Conservation (phyloP, 2,888 invertebrate genomes). For the Acleris emargana region DNA sequence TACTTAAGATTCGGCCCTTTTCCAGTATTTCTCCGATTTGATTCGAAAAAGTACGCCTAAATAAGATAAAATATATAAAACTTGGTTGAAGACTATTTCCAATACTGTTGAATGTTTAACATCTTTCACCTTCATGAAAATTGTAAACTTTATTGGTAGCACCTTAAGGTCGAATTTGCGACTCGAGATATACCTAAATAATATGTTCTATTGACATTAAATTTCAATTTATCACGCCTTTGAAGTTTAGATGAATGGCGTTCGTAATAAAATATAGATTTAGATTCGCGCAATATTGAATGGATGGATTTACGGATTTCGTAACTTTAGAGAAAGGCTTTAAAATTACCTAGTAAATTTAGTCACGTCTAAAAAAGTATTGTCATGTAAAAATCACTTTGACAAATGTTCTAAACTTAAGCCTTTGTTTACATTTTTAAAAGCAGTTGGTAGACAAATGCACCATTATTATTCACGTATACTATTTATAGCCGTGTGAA, state of each 20-base stretch:
- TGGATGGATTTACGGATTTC: slow-evolving; percentile 11
- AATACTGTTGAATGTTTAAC: not conserved
- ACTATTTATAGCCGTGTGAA: too few relatives aligned
- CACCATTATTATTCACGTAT: too few relatives aligned
- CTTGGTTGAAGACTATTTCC: not conserved
- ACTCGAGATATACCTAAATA: slow-evolving; percentile 3
- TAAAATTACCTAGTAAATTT: not conserved
- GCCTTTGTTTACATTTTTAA: too few relatives aligned
- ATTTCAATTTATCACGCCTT: slow-evolving; percentile 34
- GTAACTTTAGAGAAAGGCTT: not conserved
- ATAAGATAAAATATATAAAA: too few relatives aligned
- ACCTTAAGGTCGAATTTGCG: not conserved
- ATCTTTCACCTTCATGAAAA: too few relatives aligned
- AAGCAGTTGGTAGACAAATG: too few relatives aligned
- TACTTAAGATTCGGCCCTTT: too few relatives aligned
- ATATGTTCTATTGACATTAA: slow-evolving; percentile 29
- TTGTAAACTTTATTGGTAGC: not conserved
- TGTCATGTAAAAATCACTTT: too few relatives aligned
- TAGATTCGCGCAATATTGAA: slow-evolving; percentile 16
- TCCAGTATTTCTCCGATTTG: too few relatives aligned
- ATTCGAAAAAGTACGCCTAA: too few relatives aligned
- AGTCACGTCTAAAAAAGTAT: too few relatives aligned
- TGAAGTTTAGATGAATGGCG: slow-evolving; percentile 33
- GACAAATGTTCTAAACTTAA: too few relatives aligned
- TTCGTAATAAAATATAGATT: slow-evolving; percentile 26